phyloP scores from a whole-genome alignment of 2,888 invertebrate genomes.

The Iselma pallidipennis region DNA sequence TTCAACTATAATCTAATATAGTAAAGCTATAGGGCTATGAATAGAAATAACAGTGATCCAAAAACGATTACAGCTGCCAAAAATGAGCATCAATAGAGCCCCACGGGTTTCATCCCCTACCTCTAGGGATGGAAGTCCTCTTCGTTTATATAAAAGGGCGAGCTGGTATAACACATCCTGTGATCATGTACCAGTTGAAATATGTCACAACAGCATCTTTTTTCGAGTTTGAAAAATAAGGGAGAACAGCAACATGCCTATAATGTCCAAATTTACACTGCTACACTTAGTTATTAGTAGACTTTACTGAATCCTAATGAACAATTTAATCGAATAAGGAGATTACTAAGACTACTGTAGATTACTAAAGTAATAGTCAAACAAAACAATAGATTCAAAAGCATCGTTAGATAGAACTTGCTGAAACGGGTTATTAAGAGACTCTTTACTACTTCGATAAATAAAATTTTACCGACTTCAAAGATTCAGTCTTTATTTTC shows the following conservation, averaged over 20 bases:
- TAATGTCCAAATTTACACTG: not conserved
- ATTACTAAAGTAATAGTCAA: not conserved
- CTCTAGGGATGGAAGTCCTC: constrained; percentile 24
- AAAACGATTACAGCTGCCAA: constrained; percentile 59
- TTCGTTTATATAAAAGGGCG: constrained; percentile 28
- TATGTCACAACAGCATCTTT: not conserved
- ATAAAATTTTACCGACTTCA: too few relatives aligned
- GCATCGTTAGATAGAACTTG: too few relatives aligned
- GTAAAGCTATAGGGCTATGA: constrained; percentile 53
- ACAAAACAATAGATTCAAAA: too few relatives aligned
- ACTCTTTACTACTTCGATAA: too few relatives aligned
- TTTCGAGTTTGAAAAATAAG: not conserved
- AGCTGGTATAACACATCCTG: constrained; percentile 31
- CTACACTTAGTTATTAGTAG: too few relatives aligned
- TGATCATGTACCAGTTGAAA: constrained; percentile 30
- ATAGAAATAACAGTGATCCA: constrained; percentile 57
- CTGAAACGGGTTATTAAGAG: too few relatives aligned
- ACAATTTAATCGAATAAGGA: constrained; percentile 11
- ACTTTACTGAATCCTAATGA: not conserved
- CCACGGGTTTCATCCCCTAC: constrained; percentile 33
- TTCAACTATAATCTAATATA: constrained; percentile 55
- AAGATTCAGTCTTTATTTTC: too few relatives aligned
- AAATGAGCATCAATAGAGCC: constrained; percentile 56
- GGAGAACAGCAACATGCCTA: not conserved
- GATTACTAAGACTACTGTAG: not conserved